Conservation (phyloP, 2,797 vertebrate genomes). For the Parauchenoglanis ngamensis region DNA sequence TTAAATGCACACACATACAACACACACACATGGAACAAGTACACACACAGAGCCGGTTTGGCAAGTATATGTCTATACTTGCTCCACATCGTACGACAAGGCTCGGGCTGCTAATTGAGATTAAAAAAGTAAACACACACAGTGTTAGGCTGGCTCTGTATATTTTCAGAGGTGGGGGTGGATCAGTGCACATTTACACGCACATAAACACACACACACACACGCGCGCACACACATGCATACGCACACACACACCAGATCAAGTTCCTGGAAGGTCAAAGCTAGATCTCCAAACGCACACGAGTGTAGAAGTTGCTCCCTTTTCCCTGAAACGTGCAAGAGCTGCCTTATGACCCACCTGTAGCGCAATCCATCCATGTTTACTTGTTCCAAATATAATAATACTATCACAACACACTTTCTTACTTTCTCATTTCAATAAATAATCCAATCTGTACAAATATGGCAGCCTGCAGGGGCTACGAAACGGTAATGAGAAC, state of each 20-base stretch:
- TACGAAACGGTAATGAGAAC: neutral
- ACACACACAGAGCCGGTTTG: conserved; percentile 76
- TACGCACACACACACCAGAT: conserved; percentile 40
- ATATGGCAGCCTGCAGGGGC: conserved; percentile 29
- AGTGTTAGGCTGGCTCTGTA: conserved; percentile 72
- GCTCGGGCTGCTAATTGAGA: conserved; percentile 78
- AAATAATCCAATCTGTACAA: conserved; percentile 47
- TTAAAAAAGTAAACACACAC: conserved; percentile 78
- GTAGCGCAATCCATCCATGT: conserved; percentile 52
- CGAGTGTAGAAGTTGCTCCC: conserved; percentile 29
- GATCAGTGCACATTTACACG: conserved; percentile 38
- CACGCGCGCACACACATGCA: neutral
- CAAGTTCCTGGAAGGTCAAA: conserved; percentile 60
- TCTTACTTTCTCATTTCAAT: conserved; percentile 36
- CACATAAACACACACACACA: conserved; percentile 21
- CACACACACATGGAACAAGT: conserved; percentile 66
- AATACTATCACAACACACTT: conserved; percentile 30
- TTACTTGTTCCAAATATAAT: conserved; percentile 44
- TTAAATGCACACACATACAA: conserved; percentile 53
- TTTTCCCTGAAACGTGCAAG: conserved; percentile 21
- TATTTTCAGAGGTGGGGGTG: conserved; percentile 61
- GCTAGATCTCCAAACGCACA: conserved; percentile 44
- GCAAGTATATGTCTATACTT: conserved; percentile 77
- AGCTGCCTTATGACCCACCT: conserved; percentile 54
- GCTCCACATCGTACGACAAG: conserved; percentile 74